phyloP scores from a whole-genome alignment of 2,113 vertebrate species.

The Ancistrus triradiatus region DNA sequence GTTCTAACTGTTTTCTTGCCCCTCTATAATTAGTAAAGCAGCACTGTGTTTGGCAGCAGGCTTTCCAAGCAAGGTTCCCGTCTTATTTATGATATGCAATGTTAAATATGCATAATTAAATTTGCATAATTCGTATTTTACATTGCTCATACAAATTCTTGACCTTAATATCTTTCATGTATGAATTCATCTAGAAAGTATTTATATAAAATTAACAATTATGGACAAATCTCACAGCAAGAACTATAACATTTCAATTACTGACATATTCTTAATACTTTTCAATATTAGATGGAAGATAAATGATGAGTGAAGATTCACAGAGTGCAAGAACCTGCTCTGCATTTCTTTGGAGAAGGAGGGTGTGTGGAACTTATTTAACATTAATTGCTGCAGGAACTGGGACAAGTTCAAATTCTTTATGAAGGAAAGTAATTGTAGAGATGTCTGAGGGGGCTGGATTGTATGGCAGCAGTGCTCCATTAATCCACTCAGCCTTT shows the following conservation, averaged over 20 bases:
- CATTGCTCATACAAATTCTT: too few species aligned
- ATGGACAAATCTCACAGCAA: too few species aligned
- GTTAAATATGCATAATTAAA: not conserved
- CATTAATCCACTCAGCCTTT: slow-evolving; percentile 58
- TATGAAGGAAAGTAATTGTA: slow-evolving; percentile 37
- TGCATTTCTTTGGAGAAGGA: slow-evolving; percentile 31
- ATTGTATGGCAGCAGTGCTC: slow-evolving; percentile 38
- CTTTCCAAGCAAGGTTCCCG: not conserved
- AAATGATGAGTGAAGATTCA: slow-evolving; percentile 49
- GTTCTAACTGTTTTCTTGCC: not conserved
- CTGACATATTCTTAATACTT: slow-evolving; percentile 31
- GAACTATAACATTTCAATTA: too few species aligned
- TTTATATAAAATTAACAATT: too few species aligned
- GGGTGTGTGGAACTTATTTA: slow-evolving; percentile 62
- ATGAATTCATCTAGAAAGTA: too few species aligned
- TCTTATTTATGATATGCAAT: not conserved
- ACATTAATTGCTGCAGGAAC: slow-evolving; percentile 65
- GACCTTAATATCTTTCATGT: too few species aligned
- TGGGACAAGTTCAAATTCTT: slow-evolving; percentile 56
- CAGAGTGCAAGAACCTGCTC: slow-evolving; percentile 26
- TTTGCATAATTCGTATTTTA: too few species aligned
- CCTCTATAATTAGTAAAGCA: not conserved
- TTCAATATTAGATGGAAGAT: slow-evolving; percentile 48
- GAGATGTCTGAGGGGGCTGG: slow-evolving; percentile 40
- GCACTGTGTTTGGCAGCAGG: not conserved